Evolutionary conservation across 2,888 invertebrate species (phyloP), one percentile per base, ranked within the genome.

Genomic region (Ditylenchus weischeri): DNA sequence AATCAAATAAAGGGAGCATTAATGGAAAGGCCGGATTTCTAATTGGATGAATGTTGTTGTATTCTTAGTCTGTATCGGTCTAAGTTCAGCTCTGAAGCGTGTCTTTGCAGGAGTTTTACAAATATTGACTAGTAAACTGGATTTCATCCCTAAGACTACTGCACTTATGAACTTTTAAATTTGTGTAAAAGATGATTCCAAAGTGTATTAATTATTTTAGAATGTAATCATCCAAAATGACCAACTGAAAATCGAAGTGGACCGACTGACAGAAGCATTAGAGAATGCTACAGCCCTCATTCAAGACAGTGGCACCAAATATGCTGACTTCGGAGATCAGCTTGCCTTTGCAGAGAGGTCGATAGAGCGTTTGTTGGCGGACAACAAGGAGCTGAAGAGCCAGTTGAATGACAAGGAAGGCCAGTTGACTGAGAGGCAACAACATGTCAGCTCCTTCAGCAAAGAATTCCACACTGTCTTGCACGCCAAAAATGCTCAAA

Each of bases 241-340:
- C 11, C 70, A 79, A 21, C 66, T 82, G n/a, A 62, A 78, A 51
- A 66, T 64, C 13, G 77, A 79, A 64, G 74, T 76, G 18, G 72
- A 76, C 4, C 50, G 75, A n/a, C 69, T 81, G 19, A 75, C 72
- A 48, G 68, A 65, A 38, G 77, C 78, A 8, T 66, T 81, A 19
- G 76, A 79, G 65, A 73, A 78, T 23, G 79, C 81, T 0, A 82
- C 79, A 2, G 58, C 64, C n/a, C 71, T 80, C 13, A 78, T 81
- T 23, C 75, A 77, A 50, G 75, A 77, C 15, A 78, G 76, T 23
- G 70, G 78, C 18, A 48, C 64, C 29, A 75, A 74, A 73, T 79
- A 66, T 48, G 67, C 54, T 11, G 68, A 60, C 13, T 66, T 78
- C 43, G 51, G 65, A 19, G 68, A 68, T 19, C 72, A 72, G 49